Evolutionary conservation across 2,113 vertebrate genomes (phyloP).

Genomic region (Atlantisia rogersi): DNA sequence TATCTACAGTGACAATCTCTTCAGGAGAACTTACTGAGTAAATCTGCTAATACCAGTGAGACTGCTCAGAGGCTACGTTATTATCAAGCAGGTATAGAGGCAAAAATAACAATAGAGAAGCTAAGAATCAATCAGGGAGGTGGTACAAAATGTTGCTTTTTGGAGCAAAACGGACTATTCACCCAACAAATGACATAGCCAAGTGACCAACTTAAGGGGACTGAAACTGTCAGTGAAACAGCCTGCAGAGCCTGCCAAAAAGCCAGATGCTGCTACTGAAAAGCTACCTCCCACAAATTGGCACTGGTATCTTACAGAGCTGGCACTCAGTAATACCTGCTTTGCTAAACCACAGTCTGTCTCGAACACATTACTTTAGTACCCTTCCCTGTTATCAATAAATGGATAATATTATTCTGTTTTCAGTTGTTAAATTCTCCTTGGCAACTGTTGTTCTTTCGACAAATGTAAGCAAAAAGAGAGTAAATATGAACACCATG

Average conservation of each 20-base stretch:
- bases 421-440: neutral
- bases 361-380: conserved; percentile 33
- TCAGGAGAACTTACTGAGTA: neutral
- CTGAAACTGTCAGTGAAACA: conserved; percentile 46
- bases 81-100: neutral
- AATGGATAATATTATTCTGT: neutral
- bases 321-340: conserved; percentile 25
- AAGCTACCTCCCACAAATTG: conserved; percentile 65
- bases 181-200: conserved; percentile 15
- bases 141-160: neutral
- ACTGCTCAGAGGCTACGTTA: neutral
- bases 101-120: neutral
- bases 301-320: conserved; percentile 2
- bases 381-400: neutral
- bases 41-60: neutral
- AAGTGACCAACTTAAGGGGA: conserved; percentile 52
- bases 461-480: neutral
- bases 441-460: neutral
- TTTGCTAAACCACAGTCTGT: conserved; percentile 9
- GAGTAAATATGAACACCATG: neutral
- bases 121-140: neutral
- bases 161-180: neutral
- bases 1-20: neutral
- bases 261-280: conserved; percentile 71
- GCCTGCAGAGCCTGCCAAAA: conserved; percentile 53